Evolutionary conservation across 2,113 vertebrate species (phyloP), one percentile per base, ranked within the genome.

Genomic region (Heterotilapia buettikoferi): DNA sequence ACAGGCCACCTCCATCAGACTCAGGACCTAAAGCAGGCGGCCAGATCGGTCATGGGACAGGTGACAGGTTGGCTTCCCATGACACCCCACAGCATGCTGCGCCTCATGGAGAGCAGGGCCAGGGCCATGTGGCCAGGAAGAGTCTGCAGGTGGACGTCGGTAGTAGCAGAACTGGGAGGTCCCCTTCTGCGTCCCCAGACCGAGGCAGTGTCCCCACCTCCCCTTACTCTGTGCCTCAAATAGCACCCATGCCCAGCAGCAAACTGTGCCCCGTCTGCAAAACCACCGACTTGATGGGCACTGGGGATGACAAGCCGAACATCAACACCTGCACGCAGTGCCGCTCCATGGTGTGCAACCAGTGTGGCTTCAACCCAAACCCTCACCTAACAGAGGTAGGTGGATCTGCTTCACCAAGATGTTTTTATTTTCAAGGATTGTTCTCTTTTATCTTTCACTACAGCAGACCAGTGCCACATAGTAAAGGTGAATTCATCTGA

Each of bases 281-380:
- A 97, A 99, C 97, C 1, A 97, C 98, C 2, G 98, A 99, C 93
- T 97, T 99, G 97, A 99, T 95, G 63, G 98, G 97, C 26, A 94
- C 96, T 18, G 93, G 90, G 16, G 96, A 97, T 0, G 97, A 97
- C 92, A 98, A 97, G 96, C 97, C 97, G 59, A 98, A 97, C 96
- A 97, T 96, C 97, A 99, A 98, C 85, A 98, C 96, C 91, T 99
- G 99, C 94, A 99, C 99, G 5, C 98, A 98, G 95, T 99, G 99
- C 96, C 97, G 95, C 96, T 97, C 89, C 94, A 97, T 97, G 73
- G 99, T 99, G 96, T 99, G 99, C 97, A 99, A 97, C 96, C 99
- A 99, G 95, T 99, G 99, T 47, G 99, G 99, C 89, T 99, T 99
- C 97, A 99, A 99, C 95, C 99, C 99, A 88, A 99, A 98, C 96